phyloP scores from a whole-genome alignment of 1,140 invertebrate species.

The Chelonus insularis region DNA sequence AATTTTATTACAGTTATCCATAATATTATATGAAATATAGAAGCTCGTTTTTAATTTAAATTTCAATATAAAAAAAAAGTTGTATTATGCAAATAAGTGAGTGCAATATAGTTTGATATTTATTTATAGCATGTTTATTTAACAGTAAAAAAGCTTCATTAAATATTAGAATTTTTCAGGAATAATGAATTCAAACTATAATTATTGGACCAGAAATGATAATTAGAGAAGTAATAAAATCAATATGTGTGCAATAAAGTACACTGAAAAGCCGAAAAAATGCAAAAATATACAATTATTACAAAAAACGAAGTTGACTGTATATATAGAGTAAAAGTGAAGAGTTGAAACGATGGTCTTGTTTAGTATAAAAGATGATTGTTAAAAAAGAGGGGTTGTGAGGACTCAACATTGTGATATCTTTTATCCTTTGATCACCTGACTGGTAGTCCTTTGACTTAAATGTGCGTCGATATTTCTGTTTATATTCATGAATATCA shows the following conservation, averaged over 20 bases:
- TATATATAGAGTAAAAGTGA: conserved; percentile 29
- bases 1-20: conserved; percentile 38
- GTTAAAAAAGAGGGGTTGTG: conserved; percentile 38
- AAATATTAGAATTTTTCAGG: no score
- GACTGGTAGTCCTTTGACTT: conserved; percentile 42
- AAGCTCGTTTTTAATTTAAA: no score
- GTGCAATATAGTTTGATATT: no score
- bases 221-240: no score
- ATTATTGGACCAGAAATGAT: no score
- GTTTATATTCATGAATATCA: conserved; percentile 45
- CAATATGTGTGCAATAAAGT: no score
- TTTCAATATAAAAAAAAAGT: no score
- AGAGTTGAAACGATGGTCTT: conserved; percentile 42
- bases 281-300: conserved; percentile 23
- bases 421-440: conserved; percentile 53
- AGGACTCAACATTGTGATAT: conserved; percentile 36
- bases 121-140: no score
- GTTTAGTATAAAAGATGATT: neutral
- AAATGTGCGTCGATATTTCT: conserved; percentile 43
- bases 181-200: no score
- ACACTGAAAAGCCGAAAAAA: no score
- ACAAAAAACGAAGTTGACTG: neutral
- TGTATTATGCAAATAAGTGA: no score
- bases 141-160: no score
- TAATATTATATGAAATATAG: neutral